Base-by-base conservation (phyloP, 2,113 vertebrate genomes). In the Xenopus borealis region DNA sequence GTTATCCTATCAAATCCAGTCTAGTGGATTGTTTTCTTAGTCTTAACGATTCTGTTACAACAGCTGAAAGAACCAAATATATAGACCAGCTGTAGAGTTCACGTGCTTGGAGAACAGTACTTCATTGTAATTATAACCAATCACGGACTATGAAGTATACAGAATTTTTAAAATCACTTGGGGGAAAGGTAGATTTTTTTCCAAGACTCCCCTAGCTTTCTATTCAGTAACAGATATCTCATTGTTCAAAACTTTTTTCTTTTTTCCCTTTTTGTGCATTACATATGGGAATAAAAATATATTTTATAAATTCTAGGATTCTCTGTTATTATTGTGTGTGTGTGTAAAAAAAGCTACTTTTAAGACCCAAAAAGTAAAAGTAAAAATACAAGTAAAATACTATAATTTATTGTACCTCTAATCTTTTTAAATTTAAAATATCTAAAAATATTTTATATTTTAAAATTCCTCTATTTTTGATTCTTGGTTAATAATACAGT, bases 31-130 rank as follows among this genome's bases (percentile, higher is more conserved):
- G 17, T 74, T 74, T 75, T 80, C 80, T 80, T 65, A 79, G 81
- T 81, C 45, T 3, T 11, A 72, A 69, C 80, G 79, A 80, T 69
- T 70, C 74, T 77, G 74, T 77, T 77, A 62, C 74, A 77, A 77
- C 74, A 77, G 74, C 74, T 77, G 74, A 77, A 77, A 64, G 66
- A 20, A 69, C 30, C 67, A 77, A 76, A 77, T 77, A 69, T 63
- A 77, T 77, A 70, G 66, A 70, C 59, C 74, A 77, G 74, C 74
- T 77, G 74, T 77, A 77, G 66, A 63, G 50, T 77, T 77, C 67
- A 67, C 64, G 33, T 67, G 44, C 66, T 55, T 64, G 30, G 46
- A 64, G 47, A 77, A 77, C 74, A 77, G 74, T 64, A 46, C 74
- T 70, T 77, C 74, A 77, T 77, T 77, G 74, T 77, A 70, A 64